These are phyloP conservation scores for Galagoides demidoff DNA, from an alignment of 2,797 vertebrate genomes.

Conservation along the genomic window DNA sequence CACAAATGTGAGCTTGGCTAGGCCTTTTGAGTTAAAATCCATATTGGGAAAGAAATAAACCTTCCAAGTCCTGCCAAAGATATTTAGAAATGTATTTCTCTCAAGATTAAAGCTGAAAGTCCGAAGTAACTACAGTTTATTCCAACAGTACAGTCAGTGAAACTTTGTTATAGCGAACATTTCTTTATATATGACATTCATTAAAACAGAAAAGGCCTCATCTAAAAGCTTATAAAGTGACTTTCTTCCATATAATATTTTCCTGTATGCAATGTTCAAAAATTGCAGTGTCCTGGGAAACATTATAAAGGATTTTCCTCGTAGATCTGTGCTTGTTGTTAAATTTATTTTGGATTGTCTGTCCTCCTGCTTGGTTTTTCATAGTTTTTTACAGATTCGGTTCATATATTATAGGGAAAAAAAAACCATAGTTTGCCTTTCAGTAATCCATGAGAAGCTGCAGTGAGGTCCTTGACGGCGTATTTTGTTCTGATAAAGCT, in stretches of 20 bases:
- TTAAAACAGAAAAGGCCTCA: slow-evolving; percentile 75
- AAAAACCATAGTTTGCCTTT: not conserved
- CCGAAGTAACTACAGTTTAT: slow-evolving; percentile 42
- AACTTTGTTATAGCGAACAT: slow-evolving; percentile 48
- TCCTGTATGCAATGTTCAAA: slow-evolving; percentile 67
- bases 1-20: slow-evolving; percentile 38
- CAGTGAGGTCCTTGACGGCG: not conserved
- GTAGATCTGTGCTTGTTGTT: slow-evolving; percentile 60
- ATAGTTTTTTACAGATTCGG: slow-evolving; percentile 46
- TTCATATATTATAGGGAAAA: not conserved
- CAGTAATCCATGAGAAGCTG: slow-evolving; percentile 12
- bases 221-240: slow-evolving; percentile 73
- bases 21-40: slow-evolving; percentile 74
- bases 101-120: slow-evolving; percentile 74
- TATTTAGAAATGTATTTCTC: slow-evolving; percentile 71
- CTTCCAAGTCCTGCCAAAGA: slow-evolving; percentile 26
- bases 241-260: slow-evolving; percentile 78
- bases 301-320: slow-evolving; percentile 69
- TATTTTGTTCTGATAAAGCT: not conserved
- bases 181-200: slow-evolving; percentile 66
- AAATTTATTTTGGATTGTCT: slow-evolving; percentile 73
- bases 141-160: slow-evolving; percentile 55
- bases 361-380: slow-evolving; percentile 58
- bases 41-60: slow-evolving; percentile 62
- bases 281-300: slow-evolving; percentile 63